Evolutionary conservation across 2,888 invertebrate species (phyloP), one percentile per base, ranked within the genome.

Genomic region (Melieria picta): DNA sequence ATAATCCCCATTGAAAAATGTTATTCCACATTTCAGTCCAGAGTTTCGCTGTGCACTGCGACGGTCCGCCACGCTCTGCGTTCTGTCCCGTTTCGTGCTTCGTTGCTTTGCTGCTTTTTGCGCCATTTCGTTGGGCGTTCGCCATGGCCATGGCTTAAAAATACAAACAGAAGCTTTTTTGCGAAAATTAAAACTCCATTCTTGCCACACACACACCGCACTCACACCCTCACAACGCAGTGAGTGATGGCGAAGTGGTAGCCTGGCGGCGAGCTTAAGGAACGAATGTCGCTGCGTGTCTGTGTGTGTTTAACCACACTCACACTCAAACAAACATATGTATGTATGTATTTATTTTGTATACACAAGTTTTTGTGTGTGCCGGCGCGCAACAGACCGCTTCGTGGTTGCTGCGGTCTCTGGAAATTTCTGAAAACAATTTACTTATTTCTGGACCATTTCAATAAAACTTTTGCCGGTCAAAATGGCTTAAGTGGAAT

Each of bases 351-450:
- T 11, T 2, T n/a, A 50, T 10, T 3, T 50, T n/a, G n/a, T 1
- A 30, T 30, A 30, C 30, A 30, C 30, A 30, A 30, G 30, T 30
- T 30, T 30, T 30, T 30, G 1, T 3, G n/a, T 50, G 52, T 50
- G 10, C 52, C n/a, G 52, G 52, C 52, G n/a, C n/a, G 52, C 10
- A 50, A 50, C 52, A 2, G 52, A 50, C 52, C 68, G 72, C 62
- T 74, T 69, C 74, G 77, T 50, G n/a, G 50, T 56, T 66, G 45
- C 46, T 66, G 58, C 58, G 66, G 66, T 66, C 65, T 77, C 77
- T 74, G 78, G 78, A 77, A 81, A 80, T 77, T 79, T 79, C 77
- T 79, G 76, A 79, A 82, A 81, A 80, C 80, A 80, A 82, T 80
- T 80, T 80, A 80, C 82, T 81, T 80, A 80, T 80, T 81, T 80